These are phyloP conservation scores for Acleris holmiana DNA, from an alignment of 2,888 invertebrate species.

Conservation along the genomic window DNA sequence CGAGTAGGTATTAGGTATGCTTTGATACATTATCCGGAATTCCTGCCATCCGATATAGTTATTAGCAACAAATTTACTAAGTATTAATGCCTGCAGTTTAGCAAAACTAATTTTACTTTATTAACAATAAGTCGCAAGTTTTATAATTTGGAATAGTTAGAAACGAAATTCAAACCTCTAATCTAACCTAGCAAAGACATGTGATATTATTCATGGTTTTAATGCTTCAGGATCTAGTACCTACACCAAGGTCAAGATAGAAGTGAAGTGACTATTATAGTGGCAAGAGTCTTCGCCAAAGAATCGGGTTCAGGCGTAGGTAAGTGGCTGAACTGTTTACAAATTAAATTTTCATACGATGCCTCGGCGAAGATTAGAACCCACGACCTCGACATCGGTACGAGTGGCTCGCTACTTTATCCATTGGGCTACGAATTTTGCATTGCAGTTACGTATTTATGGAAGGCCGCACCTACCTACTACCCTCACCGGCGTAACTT, in stretches of 20 bases:
- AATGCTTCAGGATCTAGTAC: too few relatives aligned
- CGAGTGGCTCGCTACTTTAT: slow-evolving; percentile 14
- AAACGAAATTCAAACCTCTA: too few relatives aligned
- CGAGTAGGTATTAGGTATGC: slow-evolving; percentile 4
- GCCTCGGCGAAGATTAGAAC: slow-evolving; percentile 23
- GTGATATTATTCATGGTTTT: too few relatives aligned
- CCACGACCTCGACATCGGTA: slow-evolving; percentile 22
- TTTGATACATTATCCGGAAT: slow-evolving; percentile 4
- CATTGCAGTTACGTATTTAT: slow-evolving; percentile 36
- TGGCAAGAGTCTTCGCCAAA: too few relatives aligned
- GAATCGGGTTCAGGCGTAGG: background rate
- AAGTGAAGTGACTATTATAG: too few relatives aligned
- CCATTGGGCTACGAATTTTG: slow-evolving; percentile 31
- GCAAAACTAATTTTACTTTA: too few relatives aligned
- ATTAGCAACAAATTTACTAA: too few relatives aligned
- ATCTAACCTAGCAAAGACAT: too few relatives aligned
- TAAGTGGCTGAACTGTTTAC: slow-evolving; percentile 10
- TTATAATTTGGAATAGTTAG: too few relatives aligned
- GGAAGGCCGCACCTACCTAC: slow-evolving; percentile 20
- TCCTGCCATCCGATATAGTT: slow-evolving; percentile 17
- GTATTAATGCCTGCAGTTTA: too few relatives aligned
- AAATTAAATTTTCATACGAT: slow-evolving; percentile 12
- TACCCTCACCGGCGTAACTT: slow-evolving; percentile 26
- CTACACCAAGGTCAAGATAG: too few relatives aligned
- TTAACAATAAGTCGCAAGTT: too few relatives aligned